Conservation (phyloP, 2,113 vertebrate species). For the Myiozetetes cayanensis region DNA sequence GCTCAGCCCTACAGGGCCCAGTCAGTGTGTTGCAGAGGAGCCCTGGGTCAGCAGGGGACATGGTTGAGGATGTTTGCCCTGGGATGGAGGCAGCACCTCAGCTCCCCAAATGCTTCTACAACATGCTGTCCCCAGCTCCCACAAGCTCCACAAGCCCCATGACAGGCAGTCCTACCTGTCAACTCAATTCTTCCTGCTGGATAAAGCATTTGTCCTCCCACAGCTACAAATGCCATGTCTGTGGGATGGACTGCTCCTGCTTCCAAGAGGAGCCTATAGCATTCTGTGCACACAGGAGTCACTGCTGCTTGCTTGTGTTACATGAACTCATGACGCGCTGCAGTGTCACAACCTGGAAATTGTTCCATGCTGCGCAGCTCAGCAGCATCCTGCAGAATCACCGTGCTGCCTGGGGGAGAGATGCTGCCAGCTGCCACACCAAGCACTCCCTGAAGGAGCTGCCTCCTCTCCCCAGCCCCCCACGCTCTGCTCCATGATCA, state of each 20-base stretch:
- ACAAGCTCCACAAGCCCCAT: not conserved
- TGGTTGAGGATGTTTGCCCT: not conserved
- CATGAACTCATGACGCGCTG: not conserved
- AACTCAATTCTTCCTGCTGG: not conserved
- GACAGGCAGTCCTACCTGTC: not conserved
- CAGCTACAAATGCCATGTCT: not conserved
- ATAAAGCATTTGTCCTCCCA: not conserved
- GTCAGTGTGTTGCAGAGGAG: not conserved
- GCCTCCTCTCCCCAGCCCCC: not conserved
- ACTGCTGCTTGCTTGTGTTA: not conserved
- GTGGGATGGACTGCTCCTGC: not conserved
- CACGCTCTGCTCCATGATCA: not conserved
- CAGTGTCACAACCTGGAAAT: not conserved
- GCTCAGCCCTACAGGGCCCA: not conserved
- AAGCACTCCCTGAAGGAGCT: not conserved
- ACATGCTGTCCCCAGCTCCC: not conserved
- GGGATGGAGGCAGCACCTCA: not conserved
- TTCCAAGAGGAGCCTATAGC: not conserved
- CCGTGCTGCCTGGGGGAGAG: not conserved
- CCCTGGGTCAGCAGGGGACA: not conserved
- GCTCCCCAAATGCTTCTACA: not conserved
- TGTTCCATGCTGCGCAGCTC: not conserved
- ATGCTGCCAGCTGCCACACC: rapidly evolving
- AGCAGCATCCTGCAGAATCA: not conserved
- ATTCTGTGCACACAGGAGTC: not conserved